phyloP scores from a whole-genome alignment of 2,888 invertebrate species.

The Parapristionchus giblindavisi region DNA sequence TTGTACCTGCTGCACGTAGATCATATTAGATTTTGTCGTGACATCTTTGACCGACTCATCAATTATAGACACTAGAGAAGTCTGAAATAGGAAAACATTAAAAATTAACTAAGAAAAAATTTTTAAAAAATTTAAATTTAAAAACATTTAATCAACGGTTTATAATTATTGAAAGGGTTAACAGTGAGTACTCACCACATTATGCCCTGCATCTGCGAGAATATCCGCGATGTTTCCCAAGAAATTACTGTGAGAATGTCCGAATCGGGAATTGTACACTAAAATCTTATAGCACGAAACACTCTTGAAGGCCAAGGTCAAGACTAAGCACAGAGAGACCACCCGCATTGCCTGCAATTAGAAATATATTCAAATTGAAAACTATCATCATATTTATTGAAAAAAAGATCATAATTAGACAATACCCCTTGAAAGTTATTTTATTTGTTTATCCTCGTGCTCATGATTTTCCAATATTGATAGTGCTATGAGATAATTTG shows the following conservation, averaged over 20 bases:
- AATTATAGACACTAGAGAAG: conserved; percentile 8
- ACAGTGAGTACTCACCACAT: conserved; percentile 41
- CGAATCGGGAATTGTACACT: conserved; percentile 46
- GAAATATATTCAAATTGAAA: too few species aligned
- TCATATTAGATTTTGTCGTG: conserved; percentile 7
- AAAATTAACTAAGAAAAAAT: background rate
- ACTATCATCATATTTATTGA: too few species aligned
- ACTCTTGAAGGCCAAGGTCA: too few species aligned
- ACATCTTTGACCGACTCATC: background rate
- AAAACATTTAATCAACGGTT: background rate
- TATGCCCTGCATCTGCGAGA: conserved; percentile 45
- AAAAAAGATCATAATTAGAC: too few species aligned
- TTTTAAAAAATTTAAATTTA: background rate
- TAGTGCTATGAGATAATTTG: too few species aligned
- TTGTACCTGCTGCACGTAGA: too few species aligned
- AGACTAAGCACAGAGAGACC: too few species aligned
- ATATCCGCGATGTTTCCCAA: conserved; percentile 48
- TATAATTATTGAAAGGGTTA: background rate
- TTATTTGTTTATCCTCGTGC: too few species aligned
- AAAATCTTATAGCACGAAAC: conserved; percentile 48
- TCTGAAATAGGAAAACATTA: background rate
- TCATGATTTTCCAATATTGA: too few species aligned
- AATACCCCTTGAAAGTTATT: too few species aligned
- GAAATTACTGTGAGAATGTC: conserved; percentile 47
- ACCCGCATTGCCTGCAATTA: too few species aligned